Evolutionary conservation across 2,797 vertebrate genomes (phyloP).

Genomic region (Buceros bicornis): DNA sequence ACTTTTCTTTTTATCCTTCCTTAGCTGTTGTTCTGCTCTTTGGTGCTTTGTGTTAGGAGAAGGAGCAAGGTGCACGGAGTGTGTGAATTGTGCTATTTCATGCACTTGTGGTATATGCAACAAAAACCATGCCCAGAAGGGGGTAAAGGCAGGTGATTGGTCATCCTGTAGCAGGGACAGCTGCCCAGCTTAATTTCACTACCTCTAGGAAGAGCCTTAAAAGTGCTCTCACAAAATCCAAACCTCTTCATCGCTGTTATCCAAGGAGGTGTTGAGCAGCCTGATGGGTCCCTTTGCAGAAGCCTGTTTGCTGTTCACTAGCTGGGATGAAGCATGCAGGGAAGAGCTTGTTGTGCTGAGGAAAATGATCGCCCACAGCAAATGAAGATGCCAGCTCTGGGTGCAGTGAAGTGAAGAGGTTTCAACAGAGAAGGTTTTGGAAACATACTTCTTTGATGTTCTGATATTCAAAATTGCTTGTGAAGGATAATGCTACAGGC

Average conservation of each 20-base stretch:
- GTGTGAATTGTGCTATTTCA: not conserved
- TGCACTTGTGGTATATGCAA: not conserved
- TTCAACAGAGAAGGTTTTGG: not conserved
- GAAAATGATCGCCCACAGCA: not conserved
- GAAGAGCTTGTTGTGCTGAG: not conserved
- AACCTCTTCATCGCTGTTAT: not conserved
- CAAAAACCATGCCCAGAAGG: not conserved
- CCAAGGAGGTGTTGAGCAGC: not conserved
- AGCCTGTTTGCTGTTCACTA: accelerated
- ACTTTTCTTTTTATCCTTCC: not conserved
- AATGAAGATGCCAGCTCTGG: not conserved
- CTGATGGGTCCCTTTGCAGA: not conserved
- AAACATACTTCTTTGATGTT: not conserved
- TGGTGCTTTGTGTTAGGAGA: not conserved
- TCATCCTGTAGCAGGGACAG: not conserved
- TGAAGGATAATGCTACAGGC: not conserved
- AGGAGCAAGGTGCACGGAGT: accelerated
- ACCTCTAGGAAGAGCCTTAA: not conserved
- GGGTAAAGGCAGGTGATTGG: not conserved
- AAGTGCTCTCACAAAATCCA: not conserved
- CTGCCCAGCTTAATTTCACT: not conserved
- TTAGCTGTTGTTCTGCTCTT: not conserved
- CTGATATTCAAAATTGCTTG: not conserved
- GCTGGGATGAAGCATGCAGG: not conserved
- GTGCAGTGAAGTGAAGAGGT: not conserved